Evolutionary conservation across 2,797 vertebrate genomes (phyloP).

Genomic region (Parauchenoglanis punctatus): DNA sequence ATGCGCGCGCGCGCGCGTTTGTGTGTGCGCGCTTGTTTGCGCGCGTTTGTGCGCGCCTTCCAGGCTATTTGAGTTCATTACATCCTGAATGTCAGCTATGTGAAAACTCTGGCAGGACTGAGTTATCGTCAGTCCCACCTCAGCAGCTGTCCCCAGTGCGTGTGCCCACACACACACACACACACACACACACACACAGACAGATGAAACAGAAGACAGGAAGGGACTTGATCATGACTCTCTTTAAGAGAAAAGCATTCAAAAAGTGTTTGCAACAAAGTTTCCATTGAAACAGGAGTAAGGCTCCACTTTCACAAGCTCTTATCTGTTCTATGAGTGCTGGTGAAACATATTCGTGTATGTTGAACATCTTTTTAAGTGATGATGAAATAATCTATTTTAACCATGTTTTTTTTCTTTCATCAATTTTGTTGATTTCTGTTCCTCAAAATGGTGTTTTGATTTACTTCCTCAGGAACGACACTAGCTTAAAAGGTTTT

Average conservation of each 20-base stretch:
- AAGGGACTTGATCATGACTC: background rate
- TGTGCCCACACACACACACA: slow-evolving; percentile 1
- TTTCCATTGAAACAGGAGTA: background rate
- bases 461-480: background rate
- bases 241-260: background rate
- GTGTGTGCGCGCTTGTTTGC: slow-evolving; percentile 42
- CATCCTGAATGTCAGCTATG: slow-evolving; percentile 77
- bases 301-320: background rate
- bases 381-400: background rate
- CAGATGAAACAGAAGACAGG: slow-evolving; percentile 25
- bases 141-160: slow-evolving; percentile 51
- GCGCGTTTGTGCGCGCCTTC: slow-evolving; percentile 39
- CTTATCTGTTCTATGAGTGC: background rate
- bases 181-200: background rate
- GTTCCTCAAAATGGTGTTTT: slow-evolving; percentile 20
- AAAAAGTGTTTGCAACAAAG: background rate
- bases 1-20: slow-evolving; percentile 12
- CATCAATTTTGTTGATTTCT: background rate
- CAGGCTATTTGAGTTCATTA: slow-evolving; percentile 70
- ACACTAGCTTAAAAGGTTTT: background rate
- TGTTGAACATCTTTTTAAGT: no score
- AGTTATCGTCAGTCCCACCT: slow-evolving; percentile 57
- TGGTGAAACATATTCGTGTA: background rate
- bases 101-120: slow-evolving; percentile 63
- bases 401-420: background rate